Evolutionary conservation across 2,797 vertebrate species (phyloP).

Genomic region (Acipenser transmontanus): DNA sequence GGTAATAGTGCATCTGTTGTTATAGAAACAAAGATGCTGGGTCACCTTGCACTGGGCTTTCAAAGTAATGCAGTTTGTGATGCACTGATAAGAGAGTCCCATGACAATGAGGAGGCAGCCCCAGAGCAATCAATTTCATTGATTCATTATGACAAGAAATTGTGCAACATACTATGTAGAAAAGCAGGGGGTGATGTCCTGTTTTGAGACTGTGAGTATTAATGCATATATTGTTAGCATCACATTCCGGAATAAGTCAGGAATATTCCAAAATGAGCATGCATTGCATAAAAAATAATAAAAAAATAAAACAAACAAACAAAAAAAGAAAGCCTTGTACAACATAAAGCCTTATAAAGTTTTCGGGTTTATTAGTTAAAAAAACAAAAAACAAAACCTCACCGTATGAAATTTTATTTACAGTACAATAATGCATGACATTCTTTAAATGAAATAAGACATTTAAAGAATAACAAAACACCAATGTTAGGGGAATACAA

Average conservation of each 20-base stretch:
- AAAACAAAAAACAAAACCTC: not conserved
- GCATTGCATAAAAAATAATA: conserved; percentile 20
- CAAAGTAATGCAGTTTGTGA: conserved; percentile 18
- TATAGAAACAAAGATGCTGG: conserved; percentile 1
- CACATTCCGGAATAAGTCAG: too few relatives aligned
- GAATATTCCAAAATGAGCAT: too few relatives aligned
- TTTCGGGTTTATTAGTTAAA: not conserved
- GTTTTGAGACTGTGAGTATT: not conserved
- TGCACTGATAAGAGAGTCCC: conserved; percentile 17
- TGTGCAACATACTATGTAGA: conserved; percentile 29
- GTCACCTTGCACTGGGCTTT: conserved; percentile 24
- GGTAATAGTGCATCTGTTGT: not conserved
- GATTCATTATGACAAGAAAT: conserved; percentile 16
- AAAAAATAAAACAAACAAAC: conserved; percentile 20
- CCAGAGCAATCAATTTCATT: not conserved
- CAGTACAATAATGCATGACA: too few relatives aligned
- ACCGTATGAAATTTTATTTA: too few relatives aligned
- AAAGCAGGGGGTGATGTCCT: not conserved
- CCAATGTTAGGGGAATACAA: too few relatives aligned
- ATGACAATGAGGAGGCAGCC: conserved; percentile 23
- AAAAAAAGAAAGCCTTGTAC: conserved; percentile 17
- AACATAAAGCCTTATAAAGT: not conserved
- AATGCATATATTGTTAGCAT: too few relatives aligned
- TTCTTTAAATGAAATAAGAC: too few relatives aligned
- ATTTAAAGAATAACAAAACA: too few relatives aligned